Conservation (phyloP, 2,797 vertebrate species). For the Selene dorsalis region DNA sequence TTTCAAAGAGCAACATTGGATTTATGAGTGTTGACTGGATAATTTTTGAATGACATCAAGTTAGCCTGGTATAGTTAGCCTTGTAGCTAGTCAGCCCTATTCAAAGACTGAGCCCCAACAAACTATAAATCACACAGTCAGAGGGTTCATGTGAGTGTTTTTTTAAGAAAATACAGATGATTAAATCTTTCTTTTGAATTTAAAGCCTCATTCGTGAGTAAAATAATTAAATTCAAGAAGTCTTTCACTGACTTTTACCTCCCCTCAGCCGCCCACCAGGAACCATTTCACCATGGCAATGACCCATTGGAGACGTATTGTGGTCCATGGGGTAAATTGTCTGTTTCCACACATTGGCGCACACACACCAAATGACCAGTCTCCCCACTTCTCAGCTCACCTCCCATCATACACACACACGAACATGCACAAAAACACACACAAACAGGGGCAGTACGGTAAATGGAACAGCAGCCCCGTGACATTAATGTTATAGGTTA, state of each 20-base stretch:
- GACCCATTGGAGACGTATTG: conserved; percentile 37
- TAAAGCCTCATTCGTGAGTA: neutral
- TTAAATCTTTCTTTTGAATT: neutral
- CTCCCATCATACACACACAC: conserved; percentile 16
- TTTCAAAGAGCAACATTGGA: neutral
- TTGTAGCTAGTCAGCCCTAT: neutral
- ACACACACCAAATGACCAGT: conserved; percentile 39
- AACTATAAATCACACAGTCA: too few species aligned
- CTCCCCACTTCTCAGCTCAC: neutral
- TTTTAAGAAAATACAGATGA: neutral
- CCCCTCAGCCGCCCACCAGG: conserved; percentile 12
- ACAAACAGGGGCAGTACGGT: conserved; percentile 56
- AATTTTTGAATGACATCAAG: neutral
- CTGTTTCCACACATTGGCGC: conserved; percentile 37
- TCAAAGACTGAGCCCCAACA: neutral
- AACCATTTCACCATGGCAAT: conserved; percentile 27
- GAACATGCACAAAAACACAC: conserved; percentile 54
- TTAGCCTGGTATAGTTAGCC: neutral
- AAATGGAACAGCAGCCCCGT: conserved; percentile 80
- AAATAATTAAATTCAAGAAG: conserved; percentile 13
- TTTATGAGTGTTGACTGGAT: neutral
- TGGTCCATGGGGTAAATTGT: conserved; percentile 25
- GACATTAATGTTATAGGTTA: conserved; percentile 85
- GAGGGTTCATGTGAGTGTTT: neutral
- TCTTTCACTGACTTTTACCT: conserved; percentile 29